These are phyloP conservation scores for Myrmecophaga tridactyla DNA, from an alignment of 2,113 vertebrate genomes.

Conservation along the genomic window DNA sequence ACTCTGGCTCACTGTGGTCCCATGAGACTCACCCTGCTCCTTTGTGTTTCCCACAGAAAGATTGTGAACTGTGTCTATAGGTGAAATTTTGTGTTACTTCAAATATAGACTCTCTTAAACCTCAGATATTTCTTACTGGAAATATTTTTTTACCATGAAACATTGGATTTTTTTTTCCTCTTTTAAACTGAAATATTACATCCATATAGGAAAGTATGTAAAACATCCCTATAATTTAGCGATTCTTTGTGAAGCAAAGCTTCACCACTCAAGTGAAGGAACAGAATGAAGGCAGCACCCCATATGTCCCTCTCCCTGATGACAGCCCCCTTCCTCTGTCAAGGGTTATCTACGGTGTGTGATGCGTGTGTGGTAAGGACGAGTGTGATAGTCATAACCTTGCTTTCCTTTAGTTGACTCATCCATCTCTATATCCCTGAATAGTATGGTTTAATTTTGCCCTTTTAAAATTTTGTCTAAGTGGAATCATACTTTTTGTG, in stretches of 20 bases:
- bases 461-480: not conserved
- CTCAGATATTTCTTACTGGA: not conserved
- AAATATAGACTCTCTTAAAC: not conserved
- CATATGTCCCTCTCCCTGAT: not conserved
- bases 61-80: not conserved
- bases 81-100: not conserved
- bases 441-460: not conserved
- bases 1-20: not conserved
- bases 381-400: too few species aligned
- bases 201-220: not conserved
- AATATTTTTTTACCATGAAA: not conserved
- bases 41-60: not conserved
- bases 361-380: rapidly evolving
- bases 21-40: not conserved
- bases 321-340: not conserved
- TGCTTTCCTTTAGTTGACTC: not conserved
- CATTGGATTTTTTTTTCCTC: not conserved
- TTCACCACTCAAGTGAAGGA: not conserved
- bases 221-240: not conserved
- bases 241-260: not conserved
- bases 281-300: not conserved
- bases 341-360: rapidly evolving
- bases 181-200: not conserved
- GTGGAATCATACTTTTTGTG: not conserved
- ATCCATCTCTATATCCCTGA: not conserved